phyloP scores from a whole-genome alignment of 1,140 invertebrate genomes.

The Lamellibrachia luymesi region DNA sequence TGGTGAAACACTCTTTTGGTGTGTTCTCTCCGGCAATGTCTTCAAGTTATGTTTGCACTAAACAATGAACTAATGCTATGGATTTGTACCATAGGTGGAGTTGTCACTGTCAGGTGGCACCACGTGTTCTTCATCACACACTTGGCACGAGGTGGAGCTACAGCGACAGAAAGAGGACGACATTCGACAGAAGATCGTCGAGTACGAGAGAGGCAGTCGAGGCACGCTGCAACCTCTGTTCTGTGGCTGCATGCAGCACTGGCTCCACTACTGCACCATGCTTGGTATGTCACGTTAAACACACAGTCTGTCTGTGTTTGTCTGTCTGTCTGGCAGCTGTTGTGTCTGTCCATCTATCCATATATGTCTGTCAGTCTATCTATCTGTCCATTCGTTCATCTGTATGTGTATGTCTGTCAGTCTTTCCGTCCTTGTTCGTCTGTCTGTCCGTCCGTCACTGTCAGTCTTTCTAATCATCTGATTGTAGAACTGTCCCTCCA shows the following conservation, averaged over 20 bases:
- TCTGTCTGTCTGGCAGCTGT: neutral
- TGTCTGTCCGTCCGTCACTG: neutral
- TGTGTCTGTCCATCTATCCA: neutral
- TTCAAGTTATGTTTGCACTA: too few relatives aligned
- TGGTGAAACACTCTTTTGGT: too few relatives aligned
- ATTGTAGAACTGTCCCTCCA: neutral
- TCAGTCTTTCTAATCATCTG: neutral
- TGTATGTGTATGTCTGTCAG: neutral
- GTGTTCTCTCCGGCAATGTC: too few relatives aligned
- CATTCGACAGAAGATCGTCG: conserved; percentile 14
- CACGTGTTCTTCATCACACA: conserved; percentile 18
- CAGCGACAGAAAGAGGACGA: conserved; percentile 12
- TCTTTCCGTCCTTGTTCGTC: too few relatives aligned
- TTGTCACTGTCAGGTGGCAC: neutral
- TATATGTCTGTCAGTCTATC: neutral
- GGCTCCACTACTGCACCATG: conserved; percentile 3
- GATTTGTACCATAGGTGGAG: neutral
- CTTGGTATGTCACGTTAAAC: neutral
- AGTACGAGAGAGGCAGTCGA: conserved; percentile 37
- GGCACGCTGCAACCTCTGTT: conserved; percentile 26
- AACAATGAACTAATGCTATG: too few relatives aligned
- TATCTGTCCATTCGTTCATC: neutral
- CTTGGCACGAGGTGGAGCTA: neutral
- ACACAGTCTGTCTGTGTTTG: neutral
- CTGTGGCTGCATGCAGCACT: conserved; percentile 3